Conservation (phyloP, 2,888 invertebrate species). For the Ctena decussata region DNA sequence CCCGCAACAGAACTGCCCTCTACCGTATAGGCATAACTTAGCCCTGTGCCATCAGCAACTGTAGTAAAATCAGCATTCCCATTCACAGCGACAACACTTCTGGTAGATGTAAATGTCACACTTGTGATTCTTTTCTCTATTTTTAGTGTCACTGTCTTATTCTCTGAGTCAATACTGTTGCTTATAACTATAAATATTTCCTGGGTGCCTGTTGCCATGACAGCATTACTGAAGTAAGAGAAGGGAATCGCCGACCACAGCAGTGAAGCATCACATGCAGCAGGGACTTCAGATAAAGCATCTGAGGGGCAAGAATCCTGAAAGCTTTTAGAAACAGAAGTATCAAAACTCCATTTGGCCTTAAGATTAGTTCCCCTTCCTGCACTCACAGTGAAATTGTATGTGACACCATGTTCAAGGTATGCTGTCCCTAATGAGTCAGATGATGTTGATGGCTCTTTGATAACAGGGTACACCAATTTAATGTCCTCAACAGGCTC, state of each 20-base stretch:
- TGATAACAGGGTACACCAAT: slow-evolving; percentile 68
- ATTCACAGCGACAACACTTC: slow-evolving; percentile 45
- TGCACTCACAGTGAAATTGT: slow-evolving; percentile 63
- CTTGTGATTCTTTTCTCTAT: slow-evolving; percentile 43
- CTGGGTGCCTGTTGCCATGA: slow-evolving; percentile 18
- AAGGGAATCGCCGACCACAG: slow-evolving; percentile 60
- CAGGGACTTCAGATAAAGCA: slow-evolving; percentile 20
- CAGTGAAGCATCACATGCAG: slow-evolving; percentile 50
- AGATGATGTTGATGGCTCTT: not conserved
- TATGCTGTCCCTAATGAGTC: slow-evolving; percentile 55
- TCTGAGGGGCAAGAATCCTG: slow-evolving; percentile 52
- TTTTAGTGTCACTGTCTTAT: slow-evolving; percentile 30
- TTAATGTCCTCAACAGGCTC: slow-evolving; percentile 66
- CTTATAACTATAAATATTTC: slow-evolving; percentile 20
- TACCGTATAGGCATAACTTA: slow-evolving; percentile 46
- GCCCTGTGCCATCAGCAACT: slow-evolving; percentile 40
- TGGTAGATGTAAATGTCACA: slow-evolving; percentile 31
- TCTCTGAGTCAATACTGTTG: slow-evolving; percentile 40
- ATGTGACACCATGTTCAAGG: slow-evolving; percentile 57
- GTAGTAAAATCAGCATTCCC: slow-evolving; percentile 16
- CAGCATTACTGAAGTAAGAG: slow-evolving; percentile 29
- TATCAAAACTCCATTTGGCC: slow-evolving; percentile 57
- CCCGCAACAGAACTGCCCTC: slow-evolving; percentile 4
- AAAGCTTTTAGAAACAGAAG: slow-evolving; percentile 26
- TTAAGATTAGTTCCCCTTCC: slow-evolving; percentile 63